Evolutionary conservation across 2,888 invertebrate species (phyloP).

Genomic region (Nomada ruficornis): DNA sequence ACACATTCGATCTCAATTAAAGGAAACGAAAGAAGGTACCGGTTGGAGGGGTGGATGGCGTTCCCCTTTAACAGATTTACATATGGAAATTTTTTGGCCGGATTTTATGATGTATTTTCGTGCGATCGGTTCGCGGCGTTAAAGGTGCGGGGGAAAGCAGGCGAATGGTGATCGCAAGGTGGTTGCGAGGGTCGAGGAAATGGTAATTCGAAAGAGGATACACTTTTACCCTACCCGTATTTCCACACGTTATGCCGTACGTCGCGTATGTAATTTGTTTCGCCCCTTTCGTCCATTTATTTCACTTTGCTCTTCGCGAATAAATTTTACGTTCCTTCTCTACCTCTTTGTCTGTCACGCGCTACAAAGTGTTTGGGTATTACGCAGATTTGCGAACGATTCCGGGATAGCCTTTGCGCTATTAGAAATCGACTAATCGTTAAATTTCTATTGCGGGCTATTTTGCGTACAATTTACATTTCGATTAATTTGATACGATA

Average conservation of each 20-base stretch:
- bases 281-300: too few species aligned
- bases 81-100: slow-evolving; percentile 57
- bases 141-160: slow-evolving; percentile 54
- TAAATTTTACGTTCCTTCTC: too few species aligned
- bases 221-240: slow-evolving; percentile 18
- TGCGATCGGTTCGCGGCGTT: slow-evolving; percentile 37
- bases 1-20: slow-evolving; percentile 51
- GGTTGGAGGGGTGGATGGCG: slow-evolving; percentile 45
- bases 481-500: too few species aligned
- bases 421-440: too few species aligned
- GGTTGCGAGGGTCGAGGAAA: background rate
- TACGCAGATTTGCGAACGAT: too few species aligned
- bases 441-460: too few species aligned
- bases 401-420: background rate
- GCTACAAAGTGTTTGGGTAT: too few species aligned
- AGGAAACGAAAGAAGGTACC: slow-evolving; percentile 40
- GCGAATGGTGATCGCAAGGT: background rate
- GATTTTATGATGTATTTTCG: slow-evolving; percentile 48
- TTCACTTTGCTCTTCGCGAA: too few species aligned
- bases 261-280: background rate
- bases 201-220: slow-evolving; percentile 38
- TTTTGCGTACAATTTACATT: too few species aligned
- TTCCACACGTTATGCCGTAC: slow-evolving; percentile 3
- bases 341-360: too few species aligned
- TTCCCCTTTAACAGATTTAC: slow-evolving; percentile 56